Evolutionary conservation across 2,113 vertebrate genomes (phyloP).

Genomic region (Empidonax alnorum): DNA sequence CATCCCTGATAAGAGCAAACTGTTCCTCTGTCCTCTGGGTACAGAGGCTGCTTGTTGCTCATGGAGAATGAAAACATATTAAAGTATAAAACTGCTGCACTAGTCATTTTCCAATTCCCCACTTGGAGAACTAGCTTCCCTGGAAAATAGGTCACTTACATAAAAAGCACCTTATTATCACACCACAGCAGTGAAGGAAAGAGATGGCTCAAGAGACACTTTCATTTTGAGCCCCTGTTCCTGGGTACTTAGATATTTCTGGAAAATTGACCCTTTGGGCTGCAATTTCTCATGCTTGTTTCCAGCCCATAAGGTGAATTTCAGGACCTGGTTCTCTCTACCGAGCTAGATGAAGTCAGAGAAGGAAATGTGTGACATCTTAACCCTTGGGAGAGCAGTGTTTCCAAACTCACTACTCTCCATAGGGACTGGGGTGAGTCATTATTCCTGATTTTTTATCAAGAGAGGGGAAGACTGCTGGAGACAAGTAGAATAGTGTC

Average conservation of each 20-base stretch:
- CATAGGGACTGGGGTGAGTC: neutral
- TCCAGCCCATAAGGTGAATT: slow-evolving; percentile 36
- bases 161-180: slow-evolving; percentile 75
- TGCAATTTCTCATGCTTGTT: slow-evolving; percentile 48
- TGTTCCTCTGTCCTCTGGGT: slow-evolving; percentile 52
- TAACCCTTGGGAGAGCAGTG: neutral
- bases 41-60: slow-evolving; percentile 63
- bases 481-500: neutral
- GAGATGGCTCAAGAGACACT: slow-evolving; percentile 57
- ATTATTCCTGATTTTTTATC: neutral
- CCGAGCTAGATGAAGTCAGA: neutral
- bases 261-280: slow-evolving; percentile 72
- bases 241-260: slow-evolving; percentile 54
- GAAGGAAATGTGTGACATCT: neutral
- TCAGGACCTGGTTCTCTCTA: neutral
- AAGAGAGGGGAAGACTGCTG: neutral
- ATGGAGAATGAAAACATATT: slow-evolving; percentile 63
- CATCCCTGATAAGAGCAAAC: slow-evolving; percentile 57
- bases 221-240: slow-evolving; percentile 36
- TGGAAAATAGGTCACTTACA: slow-evolving; percentile 78
- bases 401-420: neutral
- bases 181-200: slow-evolving; percentile 36
- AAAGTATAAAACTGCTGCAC: slow-evolving; percentile 69
- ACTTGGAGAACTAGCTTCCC: slow-evolving; percentile 60
- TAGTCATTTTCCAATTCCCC: slow-evolving; percentile 71